A percentile compares a stretch with the other conserved stretches of the same genome.
Evolutionary conservation across 2,113 vertebrate species (phyloP).

Genomic region (Theristicus caerulescens): DNA sequence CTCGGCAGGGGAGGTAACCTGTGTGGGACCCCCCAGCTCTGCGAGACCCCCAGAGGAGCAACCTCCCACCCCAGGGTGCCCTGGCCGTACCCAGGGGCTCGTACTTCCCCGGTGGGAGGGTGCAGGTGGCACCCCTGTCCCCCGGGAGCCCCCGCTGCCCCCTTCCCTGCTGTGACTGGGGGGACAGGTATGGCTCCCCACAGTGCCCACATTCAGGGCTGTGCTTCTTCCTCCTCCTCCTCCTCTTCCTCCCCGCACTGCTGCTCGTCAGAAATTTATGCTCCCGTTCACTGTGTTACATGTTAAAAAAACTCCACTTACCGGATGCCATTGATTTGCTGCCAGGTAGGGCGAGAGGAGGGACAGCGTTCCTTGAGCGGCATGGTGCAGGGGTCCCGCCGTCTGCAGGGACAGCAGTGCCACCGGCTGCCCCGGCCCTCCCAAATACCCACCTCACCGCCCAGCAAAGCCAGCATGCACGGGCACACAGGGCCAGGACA

Average conservation of each 20-base stretch:
- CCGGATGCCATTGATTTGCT: not conserved
- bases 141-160: rapidly evolving
- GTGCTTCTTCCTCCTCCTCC: not conserved
- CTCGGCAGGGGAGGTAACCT: not conserved
- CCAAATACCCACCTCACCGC: rapidly evolving
- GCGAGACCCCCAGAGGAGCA: not conserved
- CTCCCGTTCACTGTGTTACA: not conserved
- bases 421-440: too few relatives aligned
- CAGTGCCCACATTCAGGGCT: rapidly evolving
- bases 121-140: not conserved
- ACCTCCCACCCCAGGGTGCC: not conserved
- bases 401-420: not conserved
- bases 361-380: not conserved
- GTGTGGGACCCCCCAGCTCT: not conserved
- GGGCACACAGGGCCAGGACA: rapidly evolving
- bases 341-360: not conserved
- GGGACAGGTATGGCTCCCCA: not conserved
- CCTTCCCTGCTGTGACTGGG: not conserved
- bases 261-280: not conserved
- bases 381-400: not conserved
- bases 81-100: not conserved
- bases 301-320: not conserved
- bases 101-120: rapidly evolving
- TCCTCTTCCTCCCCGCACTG: not conserved
- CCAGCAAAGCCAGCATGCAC: rapidly evolving